Evolutionary conservation across 53 echinoderm and acorn worm species (phyloP), one percentile per base, ranked within the genome.

Genomic region (Patiria pectinifera): DNA sequence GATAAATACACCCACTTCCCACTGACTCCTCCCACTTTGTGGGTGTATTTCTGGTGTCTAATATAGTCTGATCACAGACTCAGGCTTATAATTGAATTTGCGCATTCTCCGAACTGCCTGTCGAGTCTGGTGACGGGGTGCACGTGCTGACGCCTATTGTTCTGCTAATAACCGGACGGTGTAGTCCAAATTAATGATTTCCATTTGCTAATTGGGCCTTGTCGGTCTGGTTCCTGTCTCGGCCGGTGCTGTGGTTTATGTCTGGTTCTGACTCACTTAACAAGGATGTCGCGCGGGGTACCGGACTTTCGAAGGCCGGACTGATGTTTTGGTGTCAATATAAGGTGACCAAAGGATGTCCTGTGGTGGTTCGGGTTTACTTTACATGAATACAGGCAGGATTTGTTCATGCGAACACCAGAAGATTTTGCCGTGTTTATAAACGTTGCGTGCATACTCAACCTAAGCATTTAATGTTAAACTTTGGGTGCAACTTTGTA

Each of bases 211-310:
- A 88, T 82, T 21, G 13, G n/a, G 4, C 23, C 82, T 48, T 61
- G n/a, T 24, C 43, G 48, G 88, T 88, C 78, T 88, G 78, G 88
- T 88, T 88, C 88, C 88, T 88, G 88, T 78, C 88, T 88, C 75
- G 16, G 11, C 9, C 11, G 61, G 0, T 35, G 66, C 45, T 58
- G 5, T n/a, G 59, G 59, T 59, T 4, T 82, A 6, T 53, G 2
- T 66, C 15, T 53, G 6, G 21, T 15, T 82, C 58, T 82, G 82
- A 82, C 82, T 82, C 82, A 82, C 49, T 0, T 59, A 53, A 8
- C 19, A 5, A 47, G 80, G 80, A 58, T 82, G 82, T 59, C 8
- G 45, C 12, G 44, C 80, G n/a, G 16, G 77, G 60, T n/a, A 59
- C 82, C 82, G 82, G 82, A 59, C 59, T 82, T 13, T 66, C 0